phyloP scores from a whole-genome alignment of 2,113 vertebrate genomes.

The Cacatua alba region DNA sequence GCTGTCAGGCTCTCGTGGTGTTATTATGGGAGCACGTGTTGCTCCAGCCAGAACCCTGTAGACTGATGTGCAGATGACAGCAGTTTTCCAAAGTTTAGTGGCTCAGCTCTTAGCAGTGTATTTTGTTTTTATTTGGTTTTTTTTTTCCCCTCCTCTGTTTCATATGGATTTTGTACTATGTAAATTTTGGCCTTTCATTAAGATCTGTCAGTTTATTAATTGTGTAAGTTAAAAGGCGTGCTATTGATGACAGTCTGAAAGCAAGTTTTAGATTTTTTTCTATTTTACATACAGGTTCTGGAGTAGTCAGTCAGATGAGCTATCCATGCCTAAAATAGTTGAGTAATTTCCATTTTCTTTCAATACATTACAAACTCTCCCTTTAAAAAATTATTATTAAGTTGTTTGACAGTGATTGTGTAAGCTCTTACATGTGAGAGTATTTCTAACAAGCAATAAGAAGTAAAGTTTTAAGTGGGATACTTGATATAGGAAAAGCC shows the following conservation, averaged over 20 bases:
- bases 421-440: not conserved
- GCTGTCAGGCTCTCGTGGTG: not conserved
- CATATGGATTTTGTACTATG: not conserved
- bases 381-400: not conserved
- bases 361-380: not conserved
- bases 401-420: not conserved
- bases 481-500: not conserved
- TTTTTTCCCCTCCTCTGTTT: not conserved
- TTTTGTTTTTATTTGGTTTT: not conserved
- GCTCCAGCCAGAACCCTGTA: not conserved
- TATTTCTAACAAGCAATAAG: slow-evolving; percentile 8
- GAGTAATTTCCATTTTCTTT: slow-evolving; percentile 11
- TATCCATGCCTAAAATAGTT: not conserved
- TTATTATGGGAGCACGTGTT: not conserved
- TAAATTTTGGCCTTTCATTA: not conserved
- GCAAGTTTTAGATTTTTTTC: not conserved
- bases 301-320: not conserved
- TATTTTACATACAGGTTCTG: not conserved
- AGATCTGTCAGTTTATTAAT: not conserved
- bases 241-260: not conserved
- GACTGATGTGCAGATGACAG: not conserved
- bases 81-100: not conserved
- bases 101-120: not conserved
- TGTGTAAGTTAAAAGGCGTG: not conserved
- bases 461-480: slow-evolving; percentile 36